phyloP scores from a whole-genome alignment of 1,140 invertebrate species.

The Centruroides sculpturatus region DNA sequence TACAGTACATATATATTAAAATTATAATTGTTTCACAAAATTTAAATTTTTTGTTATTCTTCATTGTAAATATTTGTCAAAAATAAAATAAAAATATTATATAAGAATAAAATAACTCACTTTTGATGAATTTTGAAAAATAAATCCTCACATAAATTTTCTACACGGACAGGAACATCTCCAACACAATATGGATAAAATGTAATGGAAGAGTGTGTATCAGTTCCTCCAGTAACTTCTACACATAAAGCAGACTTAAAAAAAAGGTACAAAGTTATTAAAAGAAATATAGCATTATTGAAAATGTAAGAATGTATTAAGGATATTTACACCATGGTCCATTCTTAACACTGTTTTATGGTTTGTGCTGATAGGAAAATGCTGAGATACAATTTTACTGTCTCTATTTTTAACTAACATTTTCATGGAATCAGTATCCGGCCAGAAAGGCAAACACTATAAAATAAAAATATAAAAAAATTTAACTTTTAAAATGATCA shows the following conservation, averaged over 20 bases:
- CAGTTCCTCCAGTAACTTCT: slow-evolving; percentile 51
- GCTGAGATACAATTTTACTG: slow-evolving; percentile 56
- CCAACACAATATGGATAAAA: slow-evolving; percentile 51
- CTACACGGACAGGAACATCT: slow-evolving; percentile 59
- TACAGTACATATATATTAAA: too few relatives aligned
- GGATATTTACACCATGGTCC: slow-evolving; percentile 52
- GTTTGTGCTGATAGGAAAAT: slow-evolving; percentile 50
- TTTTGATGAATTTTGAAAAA: slow-evolving; percentile 66
- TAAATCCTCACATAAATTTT: slow-evolving; percentile 64
- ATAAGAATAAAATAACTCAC: slow-evolving; percentile 17
- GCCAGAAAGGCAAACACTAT: slow-evolving; percentile 57
- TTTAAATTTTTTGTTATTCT: too few relatives aligned
- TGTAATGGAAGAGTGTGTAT: slow-evolving; percentile 50
- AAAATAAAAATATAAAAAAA: slow-evolving; percentile 13
- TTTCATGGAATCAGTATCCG: slow-evolving; percentile 58
- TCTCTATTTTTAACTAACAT: slow-evolving; percentile 65
- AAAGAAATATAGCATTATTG: too few relatives aligned
- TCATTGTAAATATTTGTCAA: too few relatives aligned
- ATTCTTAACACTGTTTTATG: slow-evolving; percentile 61
- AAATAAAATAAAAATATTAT: neutral
- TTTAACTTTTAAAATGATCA: too few relatives aligned
- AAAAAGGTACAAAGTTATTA: neutral
- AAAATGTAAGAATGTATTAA: neutral
- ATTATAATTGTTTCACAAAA: too few relatives aligned
- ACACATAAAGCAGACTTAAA: slow-evolving; percentile 55